A percentile compares a stretch with the other conserved stretches of the same genome.
Evolutionary conservation across 1,140 invertebrate species (phyloP).

Genomic region (Drosophila parvula): DNA sequence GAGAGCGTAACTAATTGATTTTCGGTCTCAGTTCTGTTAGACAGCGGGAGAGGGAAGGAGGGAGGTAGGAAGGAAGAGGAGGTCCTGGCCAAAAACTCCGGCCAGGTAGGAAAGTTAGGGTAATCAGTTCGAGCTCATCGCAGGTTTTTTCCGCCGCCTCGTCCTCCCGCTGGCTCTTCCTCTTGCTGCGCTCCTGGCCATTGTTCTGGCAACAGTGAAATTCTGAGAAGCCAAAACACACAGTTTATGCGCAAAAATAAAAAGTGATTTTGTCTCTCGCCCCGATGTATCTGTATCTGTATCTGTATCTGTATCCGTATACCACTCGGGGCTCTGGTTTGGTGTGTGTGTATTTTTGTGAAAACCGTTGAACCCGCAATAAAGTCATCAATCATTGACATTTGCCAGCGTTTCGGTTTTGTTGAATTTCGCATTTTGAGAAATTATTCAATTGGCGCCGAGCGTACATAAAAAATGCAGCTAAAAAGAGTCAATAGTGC

Average conservation of each 20-base stretch:
- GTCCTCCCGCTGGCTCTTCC: slow-evolving; percentile 38
- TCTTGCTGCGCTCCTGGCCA: slow-evolving; percentile 26
- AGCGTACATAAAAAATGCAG: slow-evolving; percentile 18
- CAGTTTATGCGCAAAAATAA: slow-evolving; percentile 76
- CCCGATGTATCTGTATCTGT: slow-evolving; percentile 44
- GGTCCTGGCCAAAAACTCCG: slow-evolving; percentile 20
- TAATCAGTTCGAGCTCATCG: slow-evolving; percentile 70
- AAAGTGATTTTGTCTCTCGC: slow-evolving; percentile 72
- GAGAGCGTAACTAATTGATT: slow-evolving; percentile 80
- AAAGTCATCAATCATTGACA: slow-evolving; percentile 84
- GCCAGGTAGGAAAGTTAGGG: slow-evolving; percentile 69
- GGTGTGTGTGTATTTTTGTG: slow-evolving; percentile 60
- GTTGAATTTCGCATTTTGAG: slow-evolving; percentile 56
- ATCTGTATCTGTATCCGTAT: slow-evolving; percentile 37
- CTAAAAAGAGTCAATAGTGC: slow-evolving; percentile 7
- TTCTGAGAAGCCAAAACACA: slow-evolving; percentile 75
- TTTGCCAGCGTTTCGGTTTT: slow-evolving; percentile 70
- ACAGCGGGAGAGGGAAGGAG: slow-evolving; percentile 33
- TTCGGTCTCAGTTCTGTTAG: slow-evolving; percentile 48
- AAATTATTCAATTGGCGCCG: slow-evolving; percentile 76
- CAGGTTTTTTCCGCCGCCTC: slow-evolving; percentile 68
- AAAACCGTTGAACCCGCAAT: slow-evolving; percentile 82
- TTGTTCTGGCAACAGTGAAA: slow-evolving; percentile 63
- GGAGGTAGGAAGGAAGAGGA: slow-evolving; percentile 32
- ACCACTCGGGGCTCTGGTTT: slow-evolving; percentile 14